Evolutionary conservation across 2,113 vertebrate genomes (phyloP).

Genomic region (Phasianus colchicus): DNA sequence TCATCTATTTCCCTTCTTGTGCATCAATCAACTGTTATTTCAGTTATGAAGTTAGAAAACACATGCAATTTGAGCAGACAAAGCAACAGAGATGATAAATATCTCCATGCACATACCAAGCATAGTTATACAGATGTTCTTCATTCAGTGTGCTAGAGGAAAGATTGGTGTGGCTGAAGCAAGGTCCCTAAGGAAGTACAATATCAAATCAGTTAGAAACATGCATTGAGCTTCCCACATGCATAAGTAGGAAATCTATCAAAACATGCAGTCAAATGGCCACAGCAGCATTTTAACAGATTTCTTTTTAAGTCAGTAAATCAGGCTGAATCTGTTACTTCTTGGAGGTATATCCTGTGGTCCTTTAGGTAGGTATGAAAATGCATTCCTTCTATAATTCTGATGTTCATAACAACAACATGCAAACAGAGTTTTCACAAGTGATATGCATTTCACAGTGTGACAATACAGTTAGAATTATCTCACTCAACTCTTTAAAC

Average conservation of each 20-base stretch:
- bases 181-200: constrained; percentile 76
- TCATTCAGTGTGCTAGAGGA: constrained; percentile 72
- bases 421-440: neutral
- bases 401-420: neutral
- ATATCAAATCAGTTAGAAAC: constrained; percentile 68
- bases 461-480: neutral
- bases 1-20: neutral
- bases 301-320: neutral
- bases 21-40: neutral
- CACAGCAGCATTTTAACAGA: neutral
- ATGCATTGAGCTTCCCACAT: constrained; percentile 70
- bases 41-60: neutral
- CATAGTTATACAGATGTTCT: constrained; percentile 69
- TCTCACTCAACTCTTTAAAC: neutral
- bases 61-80: constrained; percentile 41
- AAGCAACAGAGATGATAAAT: neutral
- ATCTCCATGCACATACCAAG: constrained; percentile 75
- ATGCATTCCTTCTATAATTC: neutral
- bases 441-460: neutral
- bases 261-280: neutral
- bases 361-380: neutral
- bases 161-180: constrained; percentile 72
- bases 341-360: neutral
- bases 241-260: neutral
- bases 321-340: neutral